Percentiles rank a stretch among this genome's conserved stretches.
Conservation (phyloP, 92 coral and sea anemone genomes). For the Porites evermanni region DNA sequence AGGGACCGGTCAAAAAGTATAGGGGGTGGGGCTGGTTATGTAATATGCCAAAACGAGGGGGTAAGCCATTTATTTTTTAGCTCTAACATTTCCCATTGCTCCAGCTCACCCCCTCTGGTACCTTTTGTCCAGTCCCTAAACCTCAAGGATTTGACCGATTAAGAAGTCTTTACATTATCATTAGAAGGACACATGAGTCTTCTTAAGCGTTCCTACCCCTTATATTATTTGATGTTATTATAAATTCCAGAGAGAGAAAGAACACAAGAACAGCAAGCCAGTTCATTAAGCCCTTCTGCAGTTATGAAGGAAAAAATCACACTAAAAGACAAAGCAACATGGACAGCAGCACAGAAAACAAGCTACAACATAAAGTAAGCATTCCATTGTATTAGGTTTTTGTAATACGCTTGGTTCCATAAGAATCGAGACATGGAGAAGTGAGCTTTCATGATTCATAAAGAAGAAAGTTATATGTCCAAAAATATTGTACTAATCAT, state of each 20-base stretch:
- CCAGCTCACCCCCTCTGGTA: too few species aligned
- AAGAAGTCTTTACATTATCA: neutral
- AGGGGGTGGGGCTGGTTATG: too few species aligned
- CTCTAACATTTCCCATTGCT: too few species aligned
- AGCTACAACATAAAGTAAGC: constrained; percentile 25
- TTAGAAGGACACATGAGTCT: neutral
- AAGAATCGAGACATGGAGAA: too few species aligned
- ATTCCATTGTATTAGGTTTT: neutral
- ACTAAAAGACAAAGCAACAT: neutral
- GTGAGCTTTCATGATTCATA: too few species aligned
- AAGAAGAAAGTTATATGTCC: too few species aligned
- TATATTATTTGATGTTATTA: neutral
- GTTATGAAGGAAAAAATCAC: neutral
- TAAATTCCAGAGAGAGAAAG: neutral
- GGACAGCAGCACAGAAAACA: constrained; percentile 17
- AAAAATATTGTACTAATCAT: too few species aligned
- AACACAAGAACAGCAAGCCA: neutral
- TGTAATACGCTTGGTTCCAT: too few species aligned
- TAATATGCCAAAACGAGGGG: too few species aligned
- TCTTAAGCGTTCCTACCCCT: neutral
- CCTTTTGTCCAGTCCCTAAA: too few species aligned
- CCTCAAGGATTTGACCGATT: neutral
- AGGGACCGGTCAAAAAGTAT: too few species aligned
- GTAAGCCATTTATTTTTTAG: too few species aligned
- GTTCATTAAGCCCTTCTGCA: neutral